These are phyloP conservation scores for Palaemon carinicauda DNA, from an alignment of 1,140 invertebrate genomes.

Conservation along the genomic window DNA sequence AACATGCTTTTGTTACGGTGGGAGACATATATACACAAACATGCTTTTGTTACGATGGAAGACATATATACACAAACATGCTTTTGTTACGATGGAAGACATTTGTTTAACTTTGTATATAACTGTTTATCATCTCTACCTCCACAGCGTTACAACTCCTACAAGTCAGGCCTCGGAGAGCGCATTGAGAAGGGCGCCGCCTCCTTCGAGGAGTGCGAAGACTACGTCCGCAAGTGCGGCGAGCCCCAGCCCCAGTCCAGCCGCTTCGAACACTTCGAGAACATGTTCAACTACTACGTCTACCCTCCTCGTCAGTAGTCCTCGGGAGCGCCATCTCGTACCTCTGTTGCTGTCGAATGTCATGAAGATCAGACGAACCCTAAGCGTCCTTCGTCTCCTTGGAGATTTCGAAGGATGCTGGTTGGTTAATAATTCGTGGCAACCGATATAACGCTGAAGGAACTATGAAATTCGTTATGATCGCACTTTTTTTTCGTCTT, in stretches of 20 bases:
- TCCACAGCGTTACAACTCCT: constrained; percentile 69
- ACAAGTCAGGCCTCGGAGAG: constrained; percentile 70
- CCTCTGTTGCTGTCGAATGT: too few relatives aligned
- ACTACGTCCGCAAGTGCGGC: constrained; percentile 65
- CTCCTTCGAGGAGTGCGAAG: constrained; percentile 71
- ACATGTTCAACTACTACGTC: constrained; percentile 66
- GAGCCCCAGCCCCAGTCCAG: constrained; percentile 63
- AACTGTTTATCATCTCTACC: too few relatives aligned
- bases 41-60: background rate
- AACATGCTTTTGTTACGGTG: too few relatives aligned
- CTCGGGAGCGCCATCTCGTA: background rate
- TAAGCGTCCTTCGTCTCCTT: background rate
- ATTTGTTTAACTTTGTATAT: too few relatives aligned
- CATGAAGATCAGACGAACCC: too few relatives aligned
- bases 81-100: too few relatives aligned
- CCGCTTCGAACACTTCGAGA: constrained; percentile 66
- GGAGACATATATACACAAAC: background rate
- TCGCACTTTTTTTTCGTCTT: too few relatives aligned
- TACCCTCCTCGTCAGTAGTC: constrained; percentile 34
- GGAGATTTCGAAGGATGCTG: too few relatives aligned
- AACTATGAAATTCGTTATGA: too few relatives aligned
- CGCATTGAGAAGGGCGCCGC: constrained; percentile 69
- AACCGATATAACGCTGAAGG: too few relatives aligned
- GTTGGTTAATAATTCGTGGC: too few relatives aligned
- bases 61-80: too few relatives aligned